Evolutionary conservation across 2,113 vertebrate species (phyloP).

Genomic region (Merops nubicus): DNA sequence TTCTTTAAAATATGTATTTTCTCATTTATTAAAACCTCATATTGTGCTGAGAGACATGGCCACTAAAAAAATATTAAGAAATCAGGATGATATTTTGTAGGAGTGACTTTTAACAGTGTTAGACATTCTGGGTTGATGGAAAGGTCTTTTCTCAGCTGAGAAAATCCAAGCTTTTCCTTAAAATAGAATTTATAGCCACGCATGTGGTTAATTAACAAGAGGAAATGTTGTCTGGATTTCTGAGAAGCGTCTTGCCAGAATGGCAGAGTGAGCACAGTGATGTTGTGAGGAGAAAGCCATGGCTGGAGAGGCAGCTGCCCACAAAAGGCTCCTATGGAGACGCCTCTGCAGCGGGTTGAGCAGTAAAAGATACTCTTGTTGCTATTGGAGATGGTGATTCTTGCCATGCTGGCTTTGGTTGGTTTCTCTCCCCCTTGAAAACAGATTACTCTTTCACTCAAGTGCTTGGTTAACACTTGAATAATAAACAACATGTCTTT

Average conservation of each 20-base stretch:
- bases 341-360: background rate
- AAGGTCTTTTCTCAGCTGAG: background rate
- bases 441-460: background rate
- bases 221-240: background rate
- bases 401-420: background rate
- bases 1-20: background rate
- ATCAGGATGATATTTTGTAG: background rate
- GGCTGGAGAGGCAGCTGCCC: background rate
- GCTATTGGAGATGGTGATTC: background rate
- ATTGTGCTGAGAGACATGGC: background rate
- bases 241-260: background rate
- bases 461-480: constrained; percentile 34
- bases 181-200: background rate
- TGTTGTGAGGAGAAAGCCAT: background rate
- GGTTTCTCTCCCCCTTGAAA: background rate
- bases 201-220: background rate
- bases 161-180: background rate
- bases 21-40: background rate
- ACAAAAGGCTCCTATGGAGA: rapidly evolving
- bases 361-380: background rate
- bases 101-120: background rate
- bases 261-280: background rate
- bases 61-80: background rate
- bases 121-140: background rate
- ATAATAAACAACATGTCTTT: constrained; percentile 8